These are phyloP conservation scores for Gallinago media DNA, from an alignment of 2,113 vertebrate species.

Conservation along the genomic window DNA sequence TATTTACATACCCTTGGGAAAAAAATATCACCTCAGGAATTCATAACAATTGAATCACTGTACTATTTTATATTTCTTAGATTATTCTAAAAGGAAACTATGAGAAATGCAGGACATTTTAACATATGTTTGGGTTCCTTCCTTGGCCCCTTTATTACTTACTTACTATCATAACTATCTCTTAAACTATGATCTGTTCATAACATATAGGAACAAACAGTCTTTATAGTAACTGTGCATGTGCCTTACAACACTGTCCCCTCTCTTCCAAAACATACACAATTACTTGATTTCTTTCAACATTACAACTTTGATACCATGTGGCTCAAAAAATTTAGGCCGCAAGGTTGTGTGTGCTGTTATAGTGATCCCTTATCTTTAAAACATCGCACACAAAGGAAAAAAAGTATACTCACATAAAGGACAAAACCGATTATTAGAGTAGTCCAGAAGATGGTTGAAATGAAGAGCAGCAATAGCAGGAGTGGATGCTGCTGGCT, in stretches of 20 bases:
- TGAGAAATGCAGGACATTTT: not conserved
- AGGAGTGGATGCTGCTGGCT: slow-evolving; percentile 91
- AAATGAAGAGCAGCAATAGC: slow-evolving; percentile 87
- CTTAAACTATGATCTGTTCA: not conserved
- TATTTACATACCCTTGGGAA: not conserved
- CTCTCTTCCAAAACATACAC: not conserved
- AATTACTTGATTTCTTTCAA: not conserved
- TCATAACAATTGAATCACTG: not conserved
- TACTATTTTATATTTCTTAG: not conserved
- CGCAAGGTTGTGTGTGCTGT: not conserved
- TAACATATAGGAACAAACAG: not conserved
- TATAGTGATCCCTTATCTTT: not conserved
- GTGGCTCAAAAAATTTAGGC: not conserved
- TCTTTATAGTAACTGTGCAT: not conserved
- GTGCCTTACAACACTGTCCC: not conserved
- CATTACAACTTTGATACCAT: not conserved
- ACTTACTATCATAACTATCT: not conserved
- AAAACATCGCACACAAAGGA: not conserved
- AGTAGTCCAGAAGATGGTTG: slow-evolving; percentile 75
- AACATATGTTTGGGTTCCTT: not conserved
- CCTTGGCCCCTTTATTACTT: not conserved
- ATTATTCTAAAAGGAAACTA: not conserved
- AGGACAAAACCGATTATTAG: slow-evolving; percentile 83
- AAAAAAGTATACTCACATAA: slow-evolving; percentile 80
- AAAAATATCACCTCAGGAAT: not conserved